These are phyloP conservation scores for Lepidonotus clava DNA, from an alignment of 2,888 invertebrate genomes.

Conservation along the genomic window DNA sequence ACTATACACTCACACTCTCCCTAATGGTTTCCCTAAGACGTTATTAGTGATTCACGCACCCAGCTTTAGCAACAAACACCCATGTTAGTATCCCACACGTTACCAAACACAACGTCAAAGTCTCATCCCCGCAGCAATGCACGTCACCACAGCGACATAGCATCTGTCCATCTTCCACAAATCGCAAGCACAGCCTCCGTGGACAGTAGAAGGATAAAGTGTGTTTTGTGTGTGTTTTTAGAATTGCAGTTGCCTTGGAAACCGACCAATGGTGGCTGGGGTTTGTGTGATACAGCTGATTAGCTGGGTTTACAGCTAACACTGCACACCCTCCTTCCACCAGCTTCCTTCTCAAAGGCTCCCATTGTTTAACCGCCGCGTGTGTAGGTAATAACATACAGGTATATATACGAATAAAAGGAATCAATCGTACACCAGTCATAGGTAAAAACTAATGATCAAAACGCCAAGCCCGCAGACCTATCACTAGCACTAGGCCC, in stretches of 20 bases:
- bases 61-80: background rate
- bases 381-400: background rate
- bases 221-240: background rate
- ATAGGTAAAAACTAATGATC: background rate
- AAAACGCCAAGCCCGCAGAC: background rate
- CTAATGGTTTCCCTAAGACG: background rate
- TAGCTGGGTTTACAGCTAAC: background rate
- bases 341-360: no score
- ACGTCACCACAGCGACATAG: background rate
- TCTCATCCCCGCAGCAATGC: background rate
- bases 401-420: background rate
- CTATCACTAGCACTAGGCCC: background rate
- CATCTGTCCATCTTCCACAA: background rate
- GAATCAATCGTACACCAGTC: background rate
- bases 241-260: background rate
- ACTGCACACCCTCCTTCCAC: background rate
- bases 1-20: background rate
- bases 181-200: background rate
- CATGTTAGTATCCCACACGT: slow-evolving; percentile 36
- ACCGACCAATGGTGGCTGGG: background rate
- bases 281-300: no score
- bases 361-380: background rate
- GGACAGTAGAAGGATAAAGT: background rate
- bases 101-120: background rate
- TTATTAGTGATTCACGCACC: background rate